phyloP scores from a whole-genome alignment of 2,113 vertebrate genomes.

The Ranitomeya variabilis region DNA sequence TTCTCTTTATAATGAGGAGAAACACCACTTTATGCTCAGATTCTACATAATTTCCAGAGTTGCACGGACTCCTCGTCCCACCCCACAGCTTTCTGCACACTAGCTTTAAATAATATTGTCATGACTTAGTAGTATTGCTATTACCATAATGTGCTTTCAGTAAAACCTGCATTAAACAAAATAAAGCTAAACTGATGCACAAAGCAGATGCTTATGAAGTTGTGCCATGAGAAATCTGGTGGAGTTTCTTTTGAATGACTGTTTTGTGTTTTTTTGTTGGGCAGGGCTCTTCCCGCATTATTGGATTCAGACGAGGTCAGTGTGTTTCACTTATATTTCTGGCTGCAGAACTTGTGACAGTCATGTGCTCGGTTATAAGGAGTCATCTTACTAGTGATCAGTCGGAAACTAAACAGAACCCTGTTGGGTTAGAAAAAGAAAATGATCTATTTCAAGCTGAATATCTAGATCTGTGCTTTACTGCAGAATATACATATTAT shows the following conservation, averaged over 20 bases:
- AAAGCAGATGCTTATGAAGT: not conserved
- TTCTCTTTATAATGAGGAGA: too few relatives aligned
- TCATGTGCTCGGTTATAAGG: slow-evolving; percentile 31
- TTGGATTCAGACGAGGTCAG: slow-evolving; percentile 84
- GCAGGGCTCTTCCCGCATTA: slow-evolving; percentile 80
- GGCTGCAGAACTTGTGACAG: slow-evolving; percentile 30
- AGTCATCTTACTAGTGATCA: not conserved
- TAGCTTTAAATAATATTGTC: not conserved
- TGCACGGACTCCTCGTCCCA: too few relatives aligned
- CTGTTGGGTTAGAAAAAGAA: not conserved
- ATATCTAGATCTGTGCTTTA: too few relatives aligned
- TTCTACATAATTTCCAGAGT: too few relatives aligned
- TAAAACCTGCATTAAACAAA: too few relatives aligned
- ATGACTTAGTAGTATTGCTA: too few relatives aligned
- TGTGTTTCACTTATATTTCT: slow-evolving; percentile 56
- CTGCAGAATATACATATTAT: too few relatives aligned
- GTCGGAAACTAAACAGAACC: not conserved
- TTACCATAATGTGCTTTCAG: too few relatives aligned
- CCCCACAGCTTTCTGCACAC: too few relatives aligned
- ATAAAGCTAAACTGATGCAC: too few relatives aligned
- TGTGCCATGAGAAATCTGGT: not conserved
- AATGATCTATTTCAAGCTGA: not conserved
- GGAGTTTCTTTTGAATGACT: not conserved
- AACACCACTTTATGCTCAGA: too few relatives aligned
- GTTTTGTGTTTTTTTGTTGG: not conserved